Base-by-base conservation (phyloP, 2,888 invertebrate species). In the Scaptomyza caliginosa region DNA sequence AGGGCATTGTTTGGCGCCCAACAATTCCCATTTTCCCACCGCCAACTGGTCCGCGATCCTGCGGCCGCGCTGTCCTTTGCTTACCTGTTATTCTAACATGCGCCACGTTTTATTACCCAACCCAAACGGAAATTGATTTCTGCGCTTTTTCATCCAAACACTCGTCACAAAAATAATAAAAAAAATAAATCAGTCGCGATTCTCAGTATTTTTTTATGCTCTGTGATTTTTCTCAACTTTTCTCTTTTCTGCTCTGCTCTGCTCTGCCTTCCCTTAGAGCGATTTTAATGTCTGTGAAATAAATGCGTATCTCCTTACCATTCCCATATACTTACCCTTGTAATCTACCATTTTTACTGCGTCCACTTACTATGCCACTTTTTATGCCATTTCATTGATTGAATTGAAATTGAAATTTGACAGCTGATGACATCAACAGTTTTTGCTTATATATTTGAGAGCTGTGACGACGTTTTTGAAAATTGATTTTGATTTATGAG, bases 71-170 rank as follows among this genome's bases (percentile, higher is more conserved):
- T 16, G 23, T 42, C 30, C 51, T 19, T 55, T 43, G 54, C 52
- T 66, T 60, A 67, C 66, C 75, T 68, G 63, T 63, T 67, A 64
- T 74, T 72, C 72, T 67, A 78, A 79, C 65, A 59, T 76, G 69
- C 73, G 55, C 66, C 63, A 69, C 77, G 58, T 76, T 78, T 77
- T 79, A 76, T 76, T 79, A 67, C 77, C 34, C 34, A 34, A 69
- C 73, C 67, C 70, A 74, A 85, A 71, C 78, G 85, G 81, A 88
- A 88, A 88, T 88, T 88, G 85, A 79, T 85, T 88, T 82, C 76
- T 74, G 56, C 69, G 34, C 51, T 69, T 58, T 59, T 64, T 52
- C n/a, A n/a, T 51, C 40, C 32, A 51, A 55, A 30, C 65, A 51
- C 59, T 63, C 39, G 26, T 17, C 13, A 50, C 56, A 38, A 64